Percentiles rank a stretch among this genome's conserved stretches.
These are phyloP conservation scores for Icerya purchasi DNA, from an alignment of 2,888 invertebrate genomes.

Conservation along the genomic window DNA sequence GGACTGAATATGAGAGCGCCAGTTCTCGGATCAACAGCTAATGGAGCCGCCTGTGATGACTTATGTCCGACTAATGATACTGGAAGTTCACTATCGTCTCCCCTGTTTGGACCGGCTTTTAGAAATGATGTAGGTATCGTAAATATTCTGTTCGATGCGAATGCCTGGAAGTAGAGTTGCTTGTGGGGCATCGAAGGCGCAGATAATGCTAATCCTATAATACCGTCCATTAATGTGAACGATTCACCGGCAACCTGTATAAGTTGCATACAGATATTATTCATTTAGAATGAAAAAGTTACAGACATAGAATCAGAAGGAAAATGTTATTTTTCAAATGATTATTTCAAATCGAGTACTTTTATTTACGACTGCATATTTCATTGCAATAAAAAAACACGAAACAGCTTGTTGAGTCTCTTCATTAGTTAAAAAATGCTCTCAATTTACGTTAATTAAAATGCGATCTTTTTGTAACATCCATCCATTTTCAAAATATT, in stretches of 20 bases:
- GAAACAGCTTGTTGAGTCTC: no score
- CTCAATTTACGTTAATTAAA: no score
- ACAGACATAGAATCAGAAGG: no score
- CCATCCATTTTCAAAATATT: no score
- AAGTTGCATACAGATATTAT: no score
- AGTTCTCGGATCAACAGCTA: slow-evolving; percentile 46
- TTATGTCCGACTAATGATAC: slow-evolving; percentile 59
- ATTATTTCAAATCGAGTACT: no score
- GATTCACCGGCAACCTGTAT: slow-evolving; percentile 37
- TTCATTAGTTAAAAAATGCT: no score
- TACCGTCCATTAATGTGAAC: slow-evolving; percentile 51
- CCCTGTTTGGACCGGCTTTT: slow-evolving; percentile 42
- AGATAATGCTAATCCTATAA: slow-evolving; percentile 47
- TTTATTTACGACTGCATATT: no score
- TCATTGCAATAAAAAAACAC: no score
- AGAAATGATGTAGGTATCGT: slow-evolving; percentile 52
- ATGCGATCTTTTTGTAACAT: no score
- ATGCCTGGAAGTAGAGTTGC: slow-evolving; percentile 44
- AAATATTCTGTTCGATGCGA: slow-evolving; percentile 53
- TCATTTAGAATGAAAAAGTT: no score
- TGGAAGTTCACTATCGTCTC: slow-evolving; percentile 45
- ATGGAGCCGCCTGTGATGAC: slow-evolving; percentile 58
- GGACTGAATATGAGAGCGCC: slow-evolving; percentile 59
- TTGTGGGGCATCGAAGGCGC: slow-evolving; percentile 30
- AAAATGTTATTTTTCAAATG: no score